Evolutionary conservation across 2,888 invertebrate species (phyloP).

Genomic region (Epicampocera succincta): DNA sequence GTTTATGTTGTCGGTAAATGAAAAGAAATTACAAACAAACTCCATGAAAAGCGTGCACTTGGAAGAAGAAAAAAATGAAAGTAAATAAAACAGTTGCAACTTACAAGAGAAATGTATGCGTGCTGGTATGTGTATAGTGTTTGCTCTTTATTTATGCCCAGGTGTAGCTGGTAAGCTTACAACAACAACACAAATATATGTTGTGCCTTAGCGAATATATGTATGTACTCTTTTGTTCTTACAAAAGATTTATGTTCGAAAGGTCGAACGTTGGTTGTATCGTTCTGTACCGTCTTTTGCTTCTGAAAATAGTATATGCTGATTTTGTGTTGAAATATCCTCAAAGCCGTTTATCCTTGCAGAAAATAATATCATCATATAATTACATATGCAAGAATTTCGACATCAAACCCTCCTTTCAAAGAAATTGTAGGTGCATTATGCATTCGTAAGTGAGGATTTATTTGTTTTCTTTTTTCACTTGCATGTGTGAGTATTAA

Average conservation of each 20-base stretch:
- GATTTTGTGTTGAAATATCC: constrained; percentile 63
- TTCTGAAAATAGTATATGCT: constrained; percentile 7
- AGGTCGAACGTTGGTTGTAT: constrained; percentile 42
- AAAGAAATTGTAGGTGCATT: background rate
- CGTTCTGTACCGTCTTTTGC: constrained; percentile 5
- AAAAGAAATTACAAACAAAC: constrained; percentile 7
- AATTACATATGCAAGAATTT: constrained; percentile 66
- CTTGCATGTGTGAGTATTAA: constrained; percentile 7
- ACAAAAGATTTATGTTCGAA: constrained; percentile 10
- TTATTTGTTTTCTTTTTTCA: constrained; percentile 2
- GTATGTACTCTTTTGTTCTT: constrained; percentile 23
- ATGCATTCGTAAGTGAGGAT: constrained; percentile 2
- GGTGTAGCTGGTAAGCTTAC: constrained; percentile 54
- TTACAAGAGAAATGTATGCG: constrained; percentile 10
- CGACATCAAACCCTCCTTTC: constrained; percentile 31
- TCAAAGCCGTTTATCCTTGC: constrained; percentile 65
- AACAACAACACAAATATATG: background rate
- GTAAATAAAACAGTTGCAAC: background rate
- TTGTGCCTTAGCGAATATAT: constrained; percentile 9
- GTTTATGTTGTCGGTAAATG: constrained; percentile 10
- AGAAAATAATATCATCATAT: constrained; percentile 67
- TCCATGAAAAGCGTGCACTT: background rate
- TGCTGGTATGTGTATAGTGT: constrained; percentile 9
- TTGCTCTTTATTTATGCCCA: constrained; percentile 54
- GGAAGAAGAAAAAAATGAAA: background rate